A percentile compares a stretch with the other conserved stretches of the same genome.
phyloP scores from a whole-genome alignment of 2,113 vertebrate genomes.

The Apteryx mantelli region DNA sequence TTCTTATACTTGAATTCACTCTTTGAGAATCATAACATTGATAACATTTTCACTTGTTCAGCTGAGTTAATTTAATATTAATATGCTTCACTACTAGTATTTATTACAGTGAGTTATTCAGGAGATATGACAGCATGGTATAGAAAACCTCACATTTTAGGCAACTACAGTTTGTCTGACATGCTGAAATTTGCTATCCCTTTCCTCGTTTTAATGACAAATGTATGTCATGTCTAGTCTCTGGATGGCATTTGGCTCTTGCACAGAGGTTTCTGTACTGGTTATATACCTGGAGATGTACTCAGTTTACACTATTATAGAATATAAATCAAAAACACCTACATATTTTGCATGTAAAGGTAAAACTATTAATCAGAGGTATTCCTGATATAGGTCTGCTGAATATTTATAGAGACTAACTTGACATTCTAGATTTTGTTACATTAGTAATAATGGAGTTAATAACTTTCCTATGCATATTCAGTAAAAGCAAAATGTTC shows the following conservation, averaged over 20 bases:
- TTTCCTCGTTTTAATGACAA: not conserved
- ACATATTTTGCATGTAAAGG: not conserved
- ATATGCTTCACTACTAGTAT: not conserved
- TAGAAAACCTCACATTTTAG: not conserved
- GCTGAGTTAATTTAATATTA: not conserved
- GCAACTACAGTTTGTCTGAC: not conserved
- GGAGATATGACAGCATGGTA: not conserved
- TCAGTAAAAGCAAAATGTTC: not conserved
- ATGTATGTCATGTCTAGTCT: not conserved
- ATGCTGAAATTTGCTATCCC: not conserved
- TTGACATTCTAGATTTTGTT: not conserved
- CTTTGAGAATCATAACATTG: not conserved
- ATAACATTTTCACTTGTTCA: not conserved
- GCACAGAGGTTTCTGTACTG: not conserved
- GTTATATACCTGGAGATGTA: not conserved
- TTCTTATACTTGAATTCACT: not conserved
- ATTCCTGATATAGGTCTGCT: not conserved
- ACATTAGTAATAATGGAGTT: slow-evolving; percentile 1
- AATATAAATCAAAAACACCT: slow-evolving; percentile 4
- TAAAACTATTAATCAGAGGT: not conserved
- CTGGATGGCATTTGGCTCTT: not conserved
- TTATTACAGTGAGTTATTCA: not conserved
- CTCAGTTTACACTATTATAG: not conserved
- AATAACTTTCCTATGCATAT: not conserved
- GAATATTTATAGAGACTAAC: not conserved